phyloP scores from a whole-genome alignment of 2,797 vertebrate genomes.

The Gymnoscopelus microlampas region DNA sequence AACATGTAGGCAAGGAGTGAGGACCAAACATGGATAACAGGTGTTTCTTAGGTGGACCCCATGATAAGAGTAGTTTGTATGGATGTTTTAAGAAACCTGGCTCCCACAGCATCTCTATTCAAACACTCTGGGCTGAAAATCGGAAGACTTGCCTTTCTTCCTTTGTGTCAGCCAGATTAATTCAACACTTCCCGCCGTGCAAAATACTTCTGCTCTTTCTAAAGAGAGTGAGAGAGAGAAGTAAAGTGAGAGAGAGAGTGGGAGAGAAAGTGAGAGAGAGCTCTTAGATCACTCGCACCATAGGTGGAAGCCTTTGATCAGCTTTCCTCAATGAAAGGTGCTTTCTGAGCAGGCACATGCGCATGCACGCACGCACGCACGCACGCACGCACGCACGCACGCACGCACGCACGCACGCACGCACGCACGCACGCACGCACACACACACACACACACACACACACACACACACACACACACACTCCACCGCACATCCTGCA shows the following conservation, averaged over 20 bases:
- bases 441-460: conserved; percentile 26
- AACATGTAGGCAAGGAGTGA: too few species aligned
- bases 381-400: conserved; percentile 4
- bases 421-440: too few species aligned
- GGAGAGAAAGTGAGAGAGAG: conserved; percentile 58
- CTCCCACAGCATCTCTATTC: too few species aligned
- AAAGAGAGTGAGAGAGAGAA: conserved; percentile 28
- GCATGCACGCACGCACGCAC: too few species aligned
- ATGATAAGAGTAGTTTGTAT: too few species aligned
- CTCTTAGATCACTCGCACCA: conserved; percentile 64
- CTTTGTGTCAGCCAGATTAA: conserved; percentile 46
- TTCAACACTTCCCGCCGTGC: conserved; percentile 33
- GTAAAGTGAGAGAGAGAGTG: conserved; percentile 15
- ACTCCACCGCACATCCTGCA: conserved; percentile 47
- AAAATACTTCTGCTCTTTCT: conserved; percentile 48
- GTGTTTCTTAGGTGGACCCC: too few species aligned
- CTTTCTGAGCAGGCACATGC: background rate
- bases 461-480: conserved; percentile 22
- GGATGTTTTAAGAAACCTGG: too few species aligned
- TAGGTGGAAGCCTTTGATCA: conserved; percentile 78
- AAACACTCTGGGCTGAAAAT: too few species aligned
- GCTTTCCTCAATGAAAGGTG: conserved; percentile 55
- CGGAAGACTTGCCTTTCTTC: background rate
- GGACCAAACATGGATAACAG: too few species aligned
- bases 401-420: too few species aligned